Conservation (phyloP, 1,140 invertebrate species). For the Copidosoma floridanum region DNA sequence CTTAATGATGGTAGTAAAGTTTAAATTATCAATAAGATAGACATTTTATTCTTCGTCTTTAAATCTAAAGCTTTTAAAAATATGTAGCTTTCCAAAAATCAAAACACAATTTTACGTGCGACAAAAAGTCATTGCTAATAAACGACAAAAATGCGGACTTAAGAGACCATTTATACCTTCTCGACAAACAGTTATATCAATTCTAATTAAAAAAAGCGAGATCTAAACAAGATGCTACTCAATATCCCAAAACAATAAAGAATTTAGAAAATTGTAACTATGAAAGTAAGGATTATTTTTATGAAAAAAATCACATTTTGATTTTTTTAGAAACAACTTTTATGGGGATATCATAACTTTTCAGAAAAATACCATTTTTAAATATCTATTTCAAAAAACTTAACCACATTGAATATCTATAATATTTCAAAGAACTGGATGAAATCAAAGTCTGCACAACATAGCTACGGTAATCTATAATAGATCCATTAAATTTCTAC, state of each 20-base stretch:
- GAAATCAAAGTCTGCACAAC: no score
- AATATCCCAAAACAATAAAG: conserved; percentile 21
- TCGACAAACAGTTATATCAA: no score
- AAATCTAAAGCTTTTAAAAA: conserved; percentile 30
- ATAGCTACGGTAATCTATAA: no score
- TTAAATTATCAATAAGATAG: no score
- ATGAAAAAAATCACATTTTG: conserved; percentile 32
- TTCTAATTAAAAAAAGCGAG: conserved; percentile 31
- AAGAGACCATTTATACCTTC: conserved; percentile 40
- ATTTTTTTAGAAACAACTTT: no score
- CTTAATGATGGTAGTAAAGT: conserved; percentile 11
- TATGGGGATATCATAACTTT: no score
- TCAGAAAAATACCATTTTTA: no score
- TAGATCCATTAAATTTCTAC: no score
- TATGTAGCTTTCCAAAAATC: conserved; percentile 33
- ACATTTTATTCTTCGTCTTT: conserved; percentile 27
- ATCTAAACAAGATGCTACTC: conserved; percentile 20
- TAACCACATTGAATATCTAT: no score
- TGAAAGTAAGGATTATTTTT: conserved; percentile 25
- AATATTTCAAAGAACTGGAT: no score
- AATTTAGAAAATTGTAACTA: conserved; percentile 32
- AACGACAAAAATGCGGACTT: conserved; percentile 37
- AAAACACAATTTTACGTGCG: conserved; percentile 34
- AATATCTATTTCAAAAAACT: no score
- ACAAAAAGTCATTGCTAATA: conserved; percentile 26